These are phyloP conservation scores for Potamarius usumacintae DNA, from an alignment of 2,113 vertebrate species.

Conservation along the genomic window DNA sequence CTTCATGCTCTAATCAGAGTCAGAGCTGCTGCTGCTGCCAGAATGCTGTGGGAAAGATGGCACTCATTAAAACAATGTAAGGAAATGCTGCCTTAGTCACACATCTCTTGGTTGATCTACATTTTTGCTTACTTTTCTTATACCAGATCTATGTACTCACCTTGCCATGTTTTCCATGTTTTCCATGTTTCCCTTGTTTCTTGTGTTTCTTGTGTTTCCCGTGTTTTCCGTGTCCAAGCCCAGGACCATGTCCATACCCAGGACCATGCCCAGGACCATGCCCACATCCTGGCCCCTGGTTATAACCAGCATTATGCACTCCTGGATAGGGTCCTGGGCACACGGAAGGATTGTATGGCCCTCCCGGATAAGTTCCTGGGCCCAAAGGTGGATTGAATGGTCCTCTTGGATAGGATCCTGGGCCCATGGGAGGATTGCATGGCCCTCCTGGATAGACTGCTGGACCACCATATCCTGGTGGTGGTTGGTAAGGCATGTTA, in stretches of 20 bases:
- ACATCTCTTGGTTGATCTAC: not conserved
- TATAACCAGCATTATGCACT: not conserved
- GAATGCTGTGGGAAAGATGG: slow-evolving; percentile 53
- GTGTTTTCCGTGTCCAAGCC: not conserved
- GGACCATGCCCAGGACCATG: slow-evolving; percentile 56
- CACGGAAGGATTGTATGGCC: not conserved
- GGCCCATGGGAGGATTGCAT: not conserved
- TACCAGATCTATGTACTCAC: slow-evolving; percentile 7
- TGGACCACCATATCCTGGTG: slow-evolving; percentile 5
- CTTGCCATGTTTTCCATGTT: slow-evolving; percentile 24
- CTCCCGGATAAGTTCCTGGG: not conserved
- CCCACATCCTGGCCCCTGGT: slow-evolving; percentile 27
- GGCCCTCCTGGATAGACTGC: not conserved
- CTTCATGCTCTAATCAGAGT: slow-evolving; percentile 62
- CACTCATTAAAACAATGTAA: slow-evolving; percentile 22
- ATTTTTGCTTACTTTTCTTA: not conserved
- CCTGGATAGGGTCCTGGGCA: not conserved
- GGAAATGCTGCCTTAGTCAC: not conserved
- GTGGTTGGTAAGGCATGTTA: not conserved
- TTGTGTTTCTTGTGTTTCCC: not conserved
- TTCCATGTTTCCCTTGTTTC: not conserved
- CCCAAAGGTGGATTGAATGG: not conserved
- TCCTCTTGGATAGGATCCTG: not conserved
- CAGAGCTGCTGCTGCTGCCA: slow-evolving; percentile 56
- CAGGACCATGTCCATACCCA: slow-evolving; percentile 12